phyloP scores from a whole-genome alignment of 64 coral and sea anemone genomes.

The Dendronephthya gigantea region DNA sequence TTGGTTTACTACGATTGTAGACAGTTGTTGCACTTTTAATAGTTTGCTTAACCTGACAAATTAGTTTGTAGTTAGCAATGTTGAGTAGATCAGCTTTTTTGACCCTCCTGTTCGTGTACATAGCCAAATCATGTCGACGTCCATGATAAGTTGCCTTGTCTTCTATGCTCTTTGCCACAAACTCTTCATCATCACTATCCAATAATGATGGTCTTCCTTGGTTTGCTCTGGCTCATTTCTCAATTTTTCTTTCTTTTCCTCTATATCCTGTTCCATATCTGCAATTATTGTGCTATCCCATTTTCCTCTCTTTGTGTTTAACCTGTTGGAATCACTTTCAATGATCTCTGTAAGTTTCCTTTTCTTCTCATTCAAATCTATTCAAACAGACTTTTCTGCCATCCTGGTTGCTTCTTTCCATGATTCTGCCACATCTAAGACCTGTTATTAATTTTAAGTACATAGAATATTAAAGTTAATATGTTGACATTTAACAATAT shows the following conservation, averaged over 20 bases:
- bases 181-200: conserved; percentile 48
- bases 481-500: neutral
- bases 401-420: neutral
- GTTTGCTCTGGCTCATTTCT: neutral
- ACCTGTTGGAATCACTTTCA: neutral
- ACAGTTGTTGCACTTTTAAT: conserved; percentile 40
- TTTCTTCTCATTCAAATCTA: neutral
- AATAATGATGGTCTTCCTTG: conserved; percentile 16
- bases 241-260: neutral
- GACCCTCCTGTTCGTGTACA: conserved; percentile 45
- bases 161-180: conserved; percentile 53
- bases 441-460: neutral
- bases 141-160: conserved; percentile 57
- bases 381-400: neutral
- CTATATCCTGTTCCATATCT: neutral
- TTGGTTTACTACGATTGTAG: conserved; percentile 30
- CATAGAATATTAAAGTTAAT: neutral
- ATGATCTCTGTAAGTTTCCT: neutral
- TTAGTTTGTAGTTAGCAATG: conserved; percentile 45
- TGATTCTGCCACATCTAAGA: neutral
- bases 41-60: neutral
- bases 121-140: conserved; percentile 41
- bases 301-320: neutral
- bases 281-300: neutral
- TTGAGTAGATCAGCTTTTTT: conserved; percentile 35